A percentile compares a stretch with the other conserved stretches of the same genome.
Conservation (phyloP, 1,140 invertebrate genomes). For the Cryptotermes secundus region DNA sequence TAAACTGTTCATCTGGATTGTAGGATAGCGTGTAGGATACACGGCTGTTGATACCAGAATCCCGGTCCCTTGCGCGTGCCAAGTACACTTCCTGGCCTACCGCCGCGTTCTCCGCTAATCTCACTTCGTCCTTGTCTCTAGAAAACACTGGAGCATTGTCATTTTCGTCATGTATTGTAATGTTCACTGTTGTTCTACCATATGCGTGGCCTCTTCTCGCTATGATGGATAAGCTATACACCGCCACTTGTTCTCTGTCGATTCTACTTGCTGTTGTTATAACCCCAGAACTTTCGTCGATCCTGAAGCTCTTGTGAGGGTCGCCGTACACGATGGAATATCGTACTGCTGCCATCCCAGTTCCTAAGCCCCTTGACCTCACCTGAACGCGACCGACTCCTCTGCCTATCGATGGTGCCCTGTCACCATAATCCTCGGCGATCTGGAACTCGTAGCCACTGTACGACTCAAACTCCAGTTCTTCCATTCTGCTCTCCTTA, state of each 20-base stretch:
- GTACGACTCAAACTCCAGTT: slow-evolving; percentile 69
- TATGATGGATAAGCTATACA: slow-evolving; percentile 75
- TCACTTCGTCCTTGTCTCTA: slow-evolving; percentile 71
- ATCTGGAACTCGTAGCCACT: slow-evolving; percentile 79
- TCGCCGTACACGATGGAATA: slow-evolving; percentile 86
- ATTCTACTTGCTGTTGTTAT: slow-evolving; percentile 78
- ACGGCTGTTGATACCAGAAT: slow-evolving; percentile 79
- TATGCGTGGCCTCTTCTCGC: slow-evolving; percentile 68
- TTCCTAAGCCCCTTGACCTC: slow-evolving; percentile 48
- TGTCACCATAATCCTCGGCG: slow-evolving; percentile 67
- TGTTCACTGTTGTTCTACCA: slow-evolving; percentile 71
- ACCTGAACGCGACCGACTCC: slow-evolving; percentile 77
- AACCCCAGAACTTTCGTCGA: slow-evolving; percentile 75
- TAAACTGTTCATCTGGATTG: slow-evolving; percentile 77
- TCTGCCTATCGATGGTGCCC: slow-evolving; percentile 56
- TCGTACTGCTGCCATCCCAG: slow-evolving; percentile 46
- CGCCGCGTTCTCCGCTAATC: slow-evolving; percentile 81
- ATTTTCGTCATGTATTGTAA: slow-evolving; percentile 87
- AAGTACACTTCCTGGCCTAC: slow-evolving; percentile 90
- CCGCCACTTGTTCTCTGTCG: slow-evolving; percentile 77
- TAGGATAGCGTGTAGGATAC: slow-evolving; percentile 78
- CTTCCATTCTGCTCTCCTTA: slow-evolving; percentile 66
- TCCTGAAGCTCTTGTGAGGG: slow-evolving; percentile 67
- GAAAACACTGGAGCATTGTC: slow-evolving; percentile 87
- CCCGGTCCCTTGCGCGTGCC: slow-evolving; percentile 78